phyloP scores from a whole-genome alignment of 2,888 invertebrate genomes.

The Cryptocheilus praepositus region DNA sequence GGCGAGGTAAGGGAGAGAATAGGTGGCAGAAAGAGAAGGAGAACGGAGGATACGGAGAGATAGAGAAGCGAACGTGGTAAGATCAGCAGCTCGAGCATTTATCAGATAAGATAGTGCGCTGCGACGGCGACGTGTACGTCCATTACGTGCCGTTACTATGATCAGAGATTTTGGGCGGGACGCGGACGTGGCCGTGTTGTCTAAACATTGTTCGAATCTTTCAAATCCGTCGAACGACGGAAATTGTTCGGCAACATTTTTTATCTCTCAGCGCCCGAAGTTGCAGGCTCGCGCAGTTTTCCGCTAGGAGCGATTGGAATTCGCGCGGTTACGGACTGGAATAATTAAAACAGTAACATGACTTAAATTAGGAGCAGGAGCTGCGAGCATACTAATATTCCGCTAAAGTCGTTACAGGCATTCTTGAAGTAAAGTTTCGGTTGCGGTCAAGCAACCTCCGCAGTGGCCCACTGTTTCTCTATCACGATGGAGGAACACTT shows the following conservation, averaged over 20 bases:
- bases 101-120: conserved; percentile 37
- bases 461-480: conserved; percentile 32
- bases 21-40: conserved; percentile 12
- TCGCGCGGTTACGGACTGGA: neutral
- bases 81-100: conserved; percentile 35
- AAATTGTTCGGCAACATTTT: too few relatives aligned
- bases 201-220: neutral
- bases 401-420: conserved; percentile 35
- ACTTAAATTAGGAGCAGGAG: conserved; percentile 18
- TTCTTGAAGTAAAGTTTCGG: conserved; percentile 37
- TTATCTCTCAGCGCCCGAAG: too few relatives aligned
- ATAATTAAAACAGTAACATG: conserved; percentile 26
- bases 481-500: conserved; percentile 36
- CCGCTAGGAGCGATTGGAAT: too few relatives aligned
- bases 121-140: conserved; percentile 10
- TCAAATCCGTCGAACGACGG: too few relatives aligned
- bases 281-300: too few relatives aligned
- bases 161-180: conserved; percentile 21
- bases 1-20: conserved; percentile 5
- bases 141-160: conserved; percentile 29
- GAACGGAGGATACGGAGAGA: neutral
- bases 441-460: conserved; percentile 46
- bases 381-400: conserved; percentile 19
- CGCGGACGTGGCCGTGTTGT: conserved; percentile 14
- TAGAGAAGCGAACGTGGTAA: conserved; percentile 17